Base-by-base conservation (phyloP, 2,888 invertebrate species). In the Synergus itoensis region DNA sequence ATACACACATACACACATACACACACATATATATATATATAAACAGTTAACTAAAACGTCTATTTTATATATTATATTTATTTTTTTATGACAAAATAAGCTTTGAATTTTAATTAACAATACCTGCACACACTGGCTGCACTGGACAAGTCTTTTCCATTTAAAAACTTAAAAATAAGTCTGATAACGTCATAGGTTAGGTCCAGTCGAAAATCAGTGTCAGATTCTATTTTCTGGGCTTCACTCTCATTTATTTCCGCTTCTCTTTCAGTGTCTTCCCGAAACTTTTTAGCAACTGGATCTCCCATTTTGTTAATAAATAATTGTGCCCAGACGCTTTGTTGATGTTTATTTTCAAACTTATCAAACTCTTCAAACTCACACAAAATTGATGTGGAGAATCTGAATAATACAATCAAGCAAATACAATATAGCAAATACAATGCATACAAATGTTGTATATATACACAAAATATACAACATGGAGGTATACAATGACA, bases 121-220 rank as follows among this genome's bases (percentile, higher is more conserved):
- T 85, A 89, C 92, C 90, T 91, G 87, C 89, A 91, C 75, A 90
- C 89, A 77, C 79, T 81, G 1, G 89, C 87, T 5, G 87, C 89
- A 4, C 57, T 87, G 18, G 80, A 64, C 43, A 92, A 81, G 67
- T 92, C 90, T 16, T 79, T 86, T 16, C 85, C 86, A 76, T 86
- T 86, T 48, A 91, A 83, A 84, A 88, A 85, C 67, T 89, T 85
- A 77, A 92, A 91, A 60, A 92, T 86, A 65, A 90, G 86, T 76
- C 89, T 84, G 45, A 91, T 81, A 63, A 90, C 88, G 57, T 92
- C 91, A 45, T 91, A 92, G 65, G 88, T 88, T 81, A 92, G 83
- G 36, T 69, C n/a, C 16, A 21, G 18, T 57, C 45, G 69, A 69
- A 69, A 48, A 3, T 69, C 21, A 48, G 28, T 28, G 48, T 28